Evolutionary conservation across 2,888 invertebrate species (phyloP).

Genomic region (Limnephilus marmoratus): DNA sequence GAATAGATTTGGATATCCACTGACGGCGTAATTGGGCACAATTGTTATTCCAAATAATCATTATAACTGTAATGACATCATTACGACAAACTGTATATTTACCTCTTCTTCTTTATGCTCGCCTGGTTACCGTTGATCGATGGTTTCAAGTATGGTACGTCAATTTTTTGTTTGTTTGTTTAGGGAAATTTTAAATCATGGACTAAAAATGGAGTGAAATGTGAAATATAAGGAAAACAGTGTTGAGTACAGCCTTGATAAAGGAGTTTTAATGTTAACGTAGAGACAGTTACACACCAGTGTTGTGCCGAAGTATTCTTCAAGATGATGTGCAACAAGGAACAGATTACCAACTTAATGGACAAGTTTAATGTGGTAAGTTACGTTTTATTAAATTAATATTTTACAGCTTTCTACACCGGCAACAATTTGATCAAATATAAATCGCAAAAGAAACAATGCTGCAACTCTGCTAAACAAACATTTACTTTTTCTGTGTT

Average conservation of each 20-base stretch:
- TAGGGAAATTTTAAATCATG: neutral
- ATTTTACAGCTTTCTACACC: neutral
- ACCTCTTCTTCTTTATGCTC: neutral
- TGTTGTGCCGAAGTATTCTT: constrained; percentile 22
- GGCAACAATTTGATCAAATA: too few relatives aligned
- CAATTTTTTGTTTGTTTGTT: neutral
- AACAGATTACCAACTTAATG: constrained; percentile 83
- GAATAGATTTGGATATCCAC: neutral
- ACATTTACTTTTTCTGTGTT: too few relatives aligned
- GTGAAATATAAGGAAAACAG: neutral
- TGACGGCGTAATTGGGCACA: constrained; percentile 9
- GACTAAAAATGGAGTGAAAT: neutral
- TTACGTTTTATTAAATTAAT: constrained; percentile 66
- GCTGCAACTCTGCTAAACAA: too few relatives aligned
- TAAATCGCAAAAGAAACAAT: too few relatives aligned
- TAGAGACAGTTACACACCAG: constrained; percentile 13
- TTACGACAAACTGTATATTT: neutral
- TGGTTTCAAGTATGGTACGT: neutral
- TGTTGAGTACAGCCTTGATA: neutral
- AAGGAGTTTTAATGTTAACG: neutral
- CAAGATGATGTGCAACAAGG: constrained; percentile 83
- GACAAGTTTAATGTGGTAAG: constrained; percentile 87
- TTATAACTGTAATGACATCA: neutral
- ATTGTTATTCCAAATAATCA: neutral
- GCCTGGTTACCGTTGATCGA: neutral